phyloP scores from a whole-genome alignment of 2,113 vertebrate species.

The Alexandromys fortis region DNA sequence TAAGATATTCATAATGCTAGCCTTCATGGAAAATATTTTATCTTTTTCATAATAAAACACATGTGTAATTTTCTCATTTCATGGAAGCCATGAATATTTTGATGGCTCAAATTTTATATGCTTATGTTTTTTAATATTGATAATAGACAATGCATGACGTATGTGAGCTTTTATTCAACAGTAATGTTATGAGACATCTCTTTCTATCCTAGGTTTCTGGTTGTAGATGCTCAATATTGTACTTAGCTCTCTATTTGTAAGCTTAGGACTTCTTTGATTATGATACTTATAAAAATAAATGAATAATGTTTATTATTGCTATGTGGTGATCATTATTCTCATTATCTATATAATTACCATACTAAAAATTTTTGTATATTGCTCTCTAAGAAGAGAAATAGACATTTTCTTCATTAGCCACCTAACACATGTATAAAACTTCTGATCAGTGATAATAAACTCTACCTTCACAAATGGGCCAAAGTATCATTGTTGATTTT shows the following conservation, averaged over 20 bases:
- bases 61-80: not conserved
- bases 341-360: not conserved
- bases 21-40: not conserved
- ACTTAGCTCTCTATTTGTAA: not conserved
- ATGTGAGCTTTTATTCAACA: not conserved
- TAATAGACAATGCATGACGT: not conserved
- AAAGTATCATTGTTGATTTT: not conserved
- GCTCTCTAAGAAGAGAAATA: not conserved
- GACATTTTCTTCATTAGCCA: not conserved
- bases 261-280: not conserved
- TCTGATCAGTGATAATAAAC: not conserved
- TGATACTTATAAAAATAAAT: not conserved
- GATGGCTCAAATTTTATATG: not conserved
- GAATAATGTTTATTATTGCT: not conserved
- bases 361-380: not conserved
- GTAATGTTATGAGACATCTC: not conserved
- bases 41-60: too few relatives aligned
- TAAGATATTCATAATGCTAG: not conserved
- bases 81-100: not conserved
- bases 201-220: not conserved
- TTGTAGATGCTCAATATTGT: not conserved
- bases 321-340: not conserved
- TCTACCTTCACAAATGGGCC: not conserved
- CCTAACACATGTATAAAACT: not conserved
- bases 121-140: not conserved